Base-by-base conservation (phyloP, 1,140 invertebrate species). In the Drosophila tropicalis region DNA sequence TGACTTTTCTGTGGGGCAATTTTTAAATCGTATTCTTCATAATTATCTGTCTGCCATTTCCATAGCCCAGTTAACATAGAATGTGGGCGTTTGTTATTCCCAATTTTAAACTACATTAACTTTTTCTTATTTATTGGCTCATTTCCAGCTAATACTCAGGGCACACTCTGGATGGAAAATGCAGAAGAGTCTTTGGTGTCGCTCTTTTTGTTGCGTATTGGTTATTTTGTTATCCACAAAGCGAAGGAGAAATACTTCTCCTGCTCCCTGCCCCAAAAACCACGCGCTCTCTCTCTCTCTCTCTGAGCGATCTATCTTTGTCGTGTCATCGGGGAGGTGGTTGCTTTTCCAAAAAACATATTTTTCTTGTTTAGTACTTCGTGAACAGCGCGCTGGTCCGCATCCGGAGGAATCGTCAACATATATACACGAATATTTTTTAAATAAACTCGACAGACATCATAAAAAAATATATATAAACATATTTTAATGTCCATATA, bases 111-210 rank as follows among this genome's bases (percentile, higher is more conserved):
- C 39, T 44, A 67, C 68, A 86, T 78, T 75, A 82, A 58, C 51
- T 60, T 54, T 51, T 68, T 65, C 36, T 15, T 71, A 73, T 79
- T 71, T 65, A 80, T 77, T 87, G 84, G 80, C 77, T 68, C 67
- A 73, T 84, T 84, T 89, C 84, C 76, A 89, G 84, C 67, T 62
- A 61, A 29, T 70, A 56, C 56, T 73, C 70, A 78, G 71, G 51
- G 25, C 44, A 15, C 12, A 63, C 67, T 81, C 78, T 47, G 22
- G 25, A 15, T 55, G 44, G 63, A 9, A 36, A 2, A 36, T 9
- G 34, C 34, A n/a, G 44, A 15, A 47, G 15, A 47, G 44, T 47
- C 7, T 51, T 17, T 51, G 17, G 17, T 51, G 1, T 64, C 70
- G 36, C 40, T 58, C 29, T 19, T 19, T 57, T 47, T 9, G 44